These are phyloP conservation scores for Heliocidaris tuberculata DNA, from an alignment of 35 echinoderm and acorn worm species.

Conservation along the genomic window DNA sequence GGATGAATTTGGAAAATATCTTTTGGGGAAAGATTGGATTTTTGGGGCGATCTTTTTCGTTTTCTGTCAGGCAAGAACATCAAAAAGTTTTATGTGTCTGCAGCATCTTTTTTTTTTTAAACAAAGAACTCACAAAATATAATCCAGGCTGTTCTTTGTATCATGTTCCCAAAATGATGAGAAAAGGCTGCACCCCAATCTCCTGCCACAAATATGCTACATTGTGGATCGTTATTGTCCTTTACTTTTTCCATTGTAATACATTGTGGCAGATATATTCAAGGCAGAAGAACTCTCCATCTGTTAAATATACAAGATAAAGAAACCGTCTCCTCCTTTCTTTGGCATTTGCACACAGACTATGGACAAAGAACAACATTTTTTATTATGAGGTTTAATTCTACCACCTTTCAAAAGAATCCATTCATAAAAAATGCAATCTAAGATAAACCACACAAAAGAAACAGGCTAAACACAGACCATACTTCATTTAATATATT, in stretches of 20 bases:
- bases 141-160: too few species aligned
- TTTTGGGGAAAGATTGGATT: background rate
- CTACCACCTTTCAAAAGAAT: background rate
- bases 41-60: background rate
- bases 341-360: background rate
- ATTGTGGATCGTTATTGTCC: too few species aligned
- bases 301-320: too few species aligned
- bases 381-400: background rate
- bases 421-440: background rate
- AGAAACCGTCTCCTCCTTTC: too few species aligned
- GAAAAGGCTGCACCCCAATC: too few species aligned
- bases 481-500: background rate
- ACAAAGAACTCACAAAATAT: background rate
- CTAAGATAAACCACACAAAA: background rate
- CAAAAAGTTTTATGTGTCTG: background rate
- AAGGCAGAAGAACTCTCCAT: too few species aligned
- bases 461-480: background rate
- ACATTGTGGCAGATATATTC: too few species aligned
- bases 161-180: too few species aligned
- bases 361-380: background rate
- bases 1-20: slow-evolving; percentile 25
- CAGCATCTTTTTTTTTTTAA: background rate
- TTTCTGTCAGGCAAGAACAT: background rate
- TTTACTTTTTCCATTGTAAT: too few species aligned
- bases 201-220: too few species aligned